Evolutionary conservation across 2,113 vertebrate genomes (phyloP).

Genomic region (Prietella phreatophila): DNA sequence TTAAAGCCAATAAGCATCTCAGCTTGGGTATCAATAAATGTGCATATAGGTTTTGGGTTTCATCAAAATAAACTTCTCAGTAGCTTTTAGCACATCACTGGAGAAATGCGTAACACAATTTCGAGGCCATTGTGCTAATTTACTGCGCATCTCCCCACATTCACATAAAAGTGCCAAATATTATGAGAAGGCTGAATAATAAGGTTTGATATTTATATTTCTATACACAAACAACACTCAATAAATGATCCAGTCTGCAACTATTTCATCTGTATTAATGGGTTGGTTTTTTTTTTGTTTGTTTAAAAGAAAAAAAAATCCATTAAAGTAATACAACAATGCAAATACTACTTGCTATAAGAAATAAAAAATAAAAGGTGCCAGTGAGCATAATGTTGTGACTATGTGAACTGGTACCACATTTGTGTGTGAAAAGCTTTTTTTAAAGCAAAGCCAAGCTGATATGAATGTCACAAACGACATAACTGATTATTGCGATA

Average conservation of each 20-base stretch:
- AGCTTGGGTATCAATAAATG: constrained; percentile 53
- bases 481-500: background rate
- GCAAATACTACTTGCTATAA: background rate
- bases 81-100: constrained; percentile 27
- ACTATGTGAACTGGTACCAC: background rate
- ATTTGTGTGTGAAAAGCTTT: background rate
- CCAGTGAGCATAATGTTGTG: background rate
- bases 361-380: background rate
- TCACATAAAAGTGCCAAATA: constrained; percentile 5
- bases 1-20: constrained; percentile 47
- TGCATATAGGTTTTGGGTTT: constrained; percentile 42
- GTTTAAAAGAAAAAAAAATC: too few relatives aligned
- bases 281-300: too few relatives aligned
- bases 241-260: background rate
- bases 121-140: constrained; percentile 45
- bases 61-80: constrained; percentile 27
- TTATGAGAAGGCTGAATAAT: constrained; percentile 3
- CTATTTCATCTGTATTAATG: background rate
- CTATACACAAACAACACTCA: background rate
- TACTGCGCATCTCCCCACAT: constrained; percentile 28
- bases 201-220: background rate
- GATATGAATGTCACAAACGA: background rate
- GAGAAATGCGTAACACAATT: constrained; percentile 43
- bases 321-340: background rate
- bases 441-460: background rate